These are phyloP conservation scores for Cromileptes altivelis DNA, from an alignment of 2,113 vertebrate species.

Conservation along the genomic window DNA sequence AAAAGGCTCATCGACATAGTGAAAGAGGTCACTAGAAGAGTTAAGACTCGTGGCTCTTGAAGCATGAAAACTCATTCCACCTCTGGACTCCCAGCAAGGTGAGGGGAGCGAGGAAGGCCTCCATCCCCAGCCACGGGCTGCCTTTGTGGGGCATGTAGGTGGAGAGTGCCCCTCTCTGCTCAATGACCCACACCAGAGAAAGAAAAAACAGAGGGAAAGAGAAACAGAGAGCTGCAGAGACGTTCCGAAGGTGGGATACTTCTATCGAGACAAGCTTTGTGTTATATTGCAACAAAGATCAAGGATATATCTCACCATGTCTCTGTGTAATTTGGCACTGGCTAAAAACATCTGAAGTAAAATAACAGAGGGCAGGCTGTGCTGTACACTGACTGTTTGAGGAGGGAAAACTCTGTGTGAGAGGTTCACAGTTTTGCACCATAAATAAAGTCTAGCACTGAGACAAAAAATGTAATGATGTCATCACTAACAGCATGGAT, in stretches of 20 bases:
- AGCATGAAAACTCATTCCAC: slow-evolving; percentile 79
- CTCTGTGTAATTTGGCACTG: no score
- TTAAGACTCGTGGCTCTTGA: slow-evolving; percentile 60
- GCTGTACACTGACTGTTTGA: background rate
- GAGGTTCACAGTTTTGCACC: background rate
- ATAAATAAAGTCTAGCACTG: background rate
- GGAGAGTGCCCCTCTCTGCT: slow-evolving; percentile 29
- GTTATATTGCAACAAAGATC: background rate
- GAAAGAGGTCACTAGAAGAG: slow-evolving; percentile 66
- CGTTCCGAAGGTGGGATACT: slow-evolving; percentile 21
- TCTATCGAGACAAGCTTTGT: background rate
- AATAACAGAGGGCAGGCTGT: background rate
- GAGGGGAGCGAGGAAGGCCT: slow-evolving; percentile 32
- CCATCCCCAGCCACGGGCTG: slow-evolving; percentile 3
- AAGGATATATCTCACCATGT: background rate
- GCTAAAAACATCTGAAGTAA: no score
- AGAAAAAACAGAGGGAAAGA: slow-evolving; percentile 9
- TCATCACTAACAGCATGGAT: background rate
- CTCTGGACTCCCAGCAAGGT: slow-evolving; percentile 61
- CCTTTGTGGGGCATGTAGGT: slow-evolving; percentile 50
- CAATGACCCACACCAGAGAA: slow-evolving; percentile 41
- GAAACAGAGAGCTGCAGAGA: background rate
- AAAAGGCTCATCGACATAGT: slow-evolving; percentile 44
- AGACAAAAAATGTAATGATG: background rate
- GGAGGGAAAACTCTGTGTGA: background rate